Conservation (phyloP, 2,113 vertebrate species). For the Pterocles orientalis region DNA sequence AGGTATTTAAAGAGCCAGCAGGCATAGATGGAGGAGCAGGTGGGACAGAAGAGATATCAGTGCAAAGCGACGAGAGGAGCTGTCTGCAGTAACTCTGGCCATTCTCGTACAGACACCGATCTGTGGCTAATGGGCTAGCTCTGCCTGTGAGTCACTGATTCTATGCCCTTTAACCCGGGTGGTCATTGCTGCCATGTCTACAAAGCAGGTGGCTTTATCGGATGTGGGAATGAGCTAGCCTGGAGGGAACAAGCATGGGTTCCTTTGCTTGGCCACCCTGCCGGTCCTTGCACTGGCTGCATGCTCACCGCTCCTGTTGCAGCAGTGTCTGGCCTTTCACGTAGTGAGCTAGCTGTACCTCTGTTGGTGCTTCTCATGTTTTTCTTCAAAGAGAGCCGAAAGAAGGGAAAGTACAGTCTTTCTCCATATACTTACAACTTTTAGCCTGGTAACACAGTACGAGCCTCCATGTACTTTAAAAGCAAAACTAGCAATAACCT, state of each 20-base stretch:
- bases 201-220: neutral
- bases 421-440: accelerated
- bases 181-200: accelerated
- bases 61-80: accelerated
- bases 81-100: accelerated
- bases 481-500: neutral
- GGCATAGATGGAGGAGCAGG: accelerated
- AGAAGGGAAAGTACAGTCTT: neutral
- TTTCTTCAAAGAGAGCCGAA: neutral
- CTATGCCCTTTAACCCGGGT: accelerated
- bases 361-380: accelerated
- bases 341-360: too few species aligned
- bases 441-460: neutral
- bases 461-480: neutral
- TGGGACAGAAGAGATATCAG: accelerated
- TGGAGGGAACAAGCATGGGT: accelerated
- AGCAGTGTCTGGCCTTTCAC: accelerated
- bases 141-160: accelerated
- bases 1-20: neutral
- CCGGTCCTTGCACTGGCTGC: accelerated
- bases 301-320: accelerated
- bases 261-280: accelerated
- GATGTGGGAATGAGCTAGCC: accelerated
- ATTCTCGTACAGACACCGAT: accelerated
- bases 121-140: accelerated